Percentiles rank a stretch among this genome's conserved stretches.
These are phyloP conservation scores for Trachelus tabidus DNA, from an alignment of 2,888 invertebrate species.

Conservation along the genomic window DNA sequence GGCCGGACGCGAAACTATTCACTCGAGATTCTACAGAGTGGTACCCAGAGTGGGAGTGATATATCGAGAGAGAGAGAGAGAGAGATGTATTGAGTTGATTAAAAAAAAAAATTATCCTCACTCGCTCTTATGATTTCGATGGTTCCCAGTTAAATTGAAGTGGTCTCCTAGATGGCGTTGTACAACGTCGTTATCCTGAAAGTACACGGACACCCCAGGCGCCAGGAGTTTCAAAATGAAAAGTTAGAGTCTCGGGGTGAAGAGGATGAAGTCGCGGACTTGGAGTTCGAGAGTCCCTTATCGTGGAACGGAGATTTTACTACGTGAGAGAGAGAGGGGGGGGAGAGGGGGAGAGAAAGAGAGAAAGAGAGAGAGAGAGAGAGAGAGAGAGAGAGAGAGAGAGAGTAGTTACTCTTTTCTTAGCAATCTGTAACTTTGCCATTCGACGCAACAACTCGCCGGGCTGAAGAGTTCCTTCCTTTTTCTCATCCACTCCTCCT, in stretches of 20 bases:
- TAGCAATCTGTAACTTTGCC: constrained; percentile 52
- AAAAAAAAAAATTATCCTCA: not conserved
- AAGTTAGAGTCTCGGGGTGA: constrained; percentile 13
- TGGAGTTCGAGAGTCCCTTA: constrained; percentile 4
- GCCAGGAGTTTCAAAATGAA: constrained; percentile 9
- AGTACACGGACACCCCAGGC: not conserved
- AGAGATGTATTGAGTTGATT: not conserved
- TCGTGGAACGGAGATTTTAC: constrained; percentile 17
- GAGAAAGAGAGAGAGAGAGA: not conserved
- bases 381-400: constrained; percentile 10
- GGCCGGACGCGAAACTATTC: constrained; percentile 32
- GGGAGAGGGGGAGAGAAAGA: constrained; percentile 4
- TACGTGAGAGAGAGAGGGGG: constrained; percentile 12
- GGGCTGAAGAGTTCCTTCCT: constrained; percentile 29
- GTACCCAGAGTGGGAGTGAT: not conserved
- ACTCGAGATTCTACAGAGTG: not conserved
- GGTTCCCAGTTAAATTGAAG: not conserved
- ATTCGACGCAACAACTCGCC: constrained; percentile 49
- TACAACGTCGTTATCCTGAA: not conserved
- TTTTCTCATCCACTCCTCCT: constrained; percentile 13
- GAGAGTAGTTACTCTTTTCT: constrained; percentile 30
- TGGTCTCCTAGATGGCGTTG: not conserved
- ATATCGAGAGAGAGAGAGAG: too few species aligned
- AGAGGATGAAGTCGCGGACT: constrained; percentile 1
- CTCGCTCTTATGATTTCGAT: not conserved